Conservation (phyloP, 1,140 invertebrate species). For the Halyomorpha halys region DNA sequence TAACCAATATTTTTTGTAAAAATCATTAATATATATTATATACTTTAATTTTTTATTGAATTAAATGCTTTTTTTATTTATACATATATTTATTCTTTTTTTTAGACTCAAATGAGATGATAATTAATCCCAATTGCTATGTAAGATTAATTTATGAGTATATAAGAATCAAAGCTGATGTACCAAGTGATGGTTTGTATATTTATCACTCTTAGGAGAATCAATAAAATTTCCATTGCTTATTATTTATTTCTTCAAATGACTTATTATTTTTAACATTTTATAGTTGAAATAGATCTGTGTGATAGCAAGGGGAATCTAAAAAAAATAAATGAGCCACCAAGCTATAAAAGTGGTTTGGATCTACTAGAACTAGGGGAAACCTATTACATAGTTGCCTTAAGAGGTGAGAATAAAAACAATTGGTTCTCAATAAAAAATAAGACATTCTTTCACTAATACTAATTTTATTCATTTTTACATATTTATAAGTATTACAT, state of each 20-base stretch:
- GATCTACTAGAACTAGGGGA: too few relatives aligned
- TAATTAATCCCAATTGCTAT: constrained; percentile 13
- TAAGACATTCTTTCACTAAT: too few relatives aligned
- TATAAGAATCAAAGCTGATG: background rate
- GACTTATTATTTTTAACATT: too few relatives aligned
- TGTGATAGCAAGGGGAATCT: background rate
- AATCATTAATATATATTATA: background rate
- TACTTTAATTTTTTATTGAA: background rate
- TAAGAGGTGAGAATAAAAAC: too few relatives aligned
- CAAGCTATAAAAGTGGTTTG: too few relatives aligned
- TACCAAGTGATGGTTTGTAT: background rate
- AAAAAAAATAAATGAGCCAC: background rate
- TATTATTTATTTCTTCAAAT: background rate
- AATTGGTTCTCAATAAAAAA: too few relatives aligned
- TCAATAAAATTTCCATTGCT: background rate
- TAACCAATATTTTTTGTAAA: background rate
- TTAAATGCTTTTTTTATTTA: background rate
- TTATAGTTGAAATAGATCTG: constrained; percentile 4
- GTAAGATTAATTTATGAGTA: constrained; percentile 17
- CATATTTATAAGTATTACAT: too few relatives aligned
- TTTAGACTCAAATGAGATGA: background rate
- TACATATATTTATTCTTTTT: background rate
- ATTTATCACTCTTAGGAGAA: background rate
- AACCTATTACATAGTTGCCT: too few relatives aligned
- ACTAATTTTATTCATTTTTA: too few relatives aligned